Evolutionary conservation across 1,140 invertebrate species (phyloP).

Genomic region (Ridgeia piscesae): DNA sequence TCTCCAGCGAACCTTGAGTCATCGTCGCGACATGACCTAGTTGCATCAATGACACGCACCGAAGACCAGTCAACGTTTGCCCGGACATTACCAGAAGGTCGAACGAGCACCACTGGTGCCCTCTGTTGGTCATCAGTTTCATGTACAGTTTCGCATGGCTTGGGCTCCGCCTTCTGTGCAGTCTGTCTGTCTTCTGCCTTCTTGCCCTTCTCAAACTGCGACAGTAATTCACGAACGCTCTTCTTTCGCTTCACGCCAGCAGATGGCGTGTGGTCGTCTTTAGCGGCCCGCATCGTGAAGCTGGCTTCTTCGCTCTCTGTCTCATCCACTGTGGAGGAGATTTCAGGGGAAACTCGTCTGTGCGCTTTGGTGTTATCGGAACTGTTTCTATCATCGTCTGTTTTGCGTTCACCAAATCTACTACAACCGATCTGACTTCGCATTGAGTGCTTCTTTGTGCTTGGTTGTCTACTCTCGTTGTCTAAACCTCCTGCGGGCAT

Average conservation of each 20-base stretch:
- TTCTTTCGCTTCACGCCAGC: constrained; percentile 24
- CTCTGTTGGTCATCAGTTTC: neutral
- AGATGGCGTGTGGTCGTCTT: neutral
- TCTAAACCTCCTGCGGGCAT: neutral
- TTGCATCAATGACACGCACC: neutral
- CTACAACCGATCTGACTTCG: constrained; percentile 7
- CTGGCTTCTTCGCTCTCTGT: neutral
- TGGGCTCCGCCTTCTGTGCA: neutral
- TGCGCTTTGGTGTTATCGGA: neutral
- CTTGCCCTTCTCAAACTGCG: constrained; percentile 20
- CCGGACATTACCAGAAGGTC: neutral
- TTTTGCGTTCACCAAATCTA: neutral
- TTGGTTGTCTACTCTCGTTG: neutral
- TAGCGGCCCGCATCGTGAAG: neutral
- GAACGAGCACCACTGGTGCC: neutral
- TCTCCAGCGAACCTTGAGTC: neutral
- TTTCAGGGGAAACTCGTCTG: neutral
- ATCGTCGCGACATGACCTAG: neutral
- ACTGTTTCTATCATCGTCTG: neutral
- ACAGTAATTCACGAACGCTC: constrained; percentile 22
- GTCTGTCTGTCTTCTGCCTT: neutral
- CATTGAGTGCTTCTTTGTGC: neutral
- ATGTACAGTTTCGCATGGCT: neutral
- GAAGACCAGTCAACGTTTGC: neutral
- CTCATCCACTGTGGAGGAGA: neutral